Conservation (phyloP, 2,888 invertebrate species). For the Tipula confusa region DNA sequence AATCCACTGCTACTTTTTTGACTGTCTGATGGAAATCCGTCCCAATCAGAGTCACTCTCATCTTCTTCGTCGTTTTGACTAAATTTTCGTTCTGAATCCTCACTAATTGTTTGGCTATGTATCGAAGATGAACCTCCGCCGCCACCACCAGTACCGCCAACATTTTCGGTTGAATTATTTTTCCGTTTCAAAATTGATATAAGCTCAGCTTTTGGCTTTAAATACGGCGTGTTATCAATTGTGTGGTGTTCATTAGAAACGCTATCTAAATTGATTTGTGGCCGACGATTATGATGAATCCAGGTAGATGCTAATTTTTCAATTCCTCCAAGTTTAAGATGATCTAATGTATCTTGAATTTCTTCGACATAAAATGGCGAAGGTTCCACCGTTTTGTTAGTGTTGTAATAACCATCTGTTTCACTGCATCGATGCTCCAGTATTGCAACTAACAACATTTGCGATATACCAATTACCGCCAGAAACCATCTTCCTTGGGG, state of each 20-base stretch:
- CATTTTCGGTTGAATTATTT: conserved; percentile 49
- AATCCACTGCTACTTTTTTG: conserved; percentile 61
- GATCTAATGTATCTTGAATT: conserved; percentile 77
- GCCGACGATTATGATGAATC: conserved; percentile 63
- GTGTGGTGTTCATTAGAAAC: background rate
- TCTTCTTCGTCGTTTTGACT: conserved; percentile 54
- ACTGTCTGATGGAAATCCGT: conserved; percentile 59
- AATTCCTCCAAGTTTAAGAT: conserved; percentile 71
- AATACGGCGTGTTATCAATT: background rate
- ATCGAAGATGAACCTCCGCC: conserved; percentile 43
- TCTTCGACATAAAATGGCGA: conserved; percentile 86
- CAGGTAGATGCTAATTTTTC: conserved; percentile 65
- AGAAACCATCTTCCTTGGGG: conserved; percentile 67
- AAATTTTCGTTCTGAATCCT: conserved; percentile 39
- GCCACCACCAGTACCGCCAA: conserved; percentile 39
- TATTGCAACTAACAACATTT: conserved; percentile 64
- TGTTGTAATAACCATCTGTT: conserved; percentile 34
- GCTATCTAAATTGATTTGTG: conserved; percentile 41
- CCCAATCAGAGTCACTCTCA: conserved; percentile 74
- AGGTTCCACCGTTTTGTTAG: conserved; percentile 55
- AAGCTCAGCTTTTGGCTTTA: conserved; percentile 37
- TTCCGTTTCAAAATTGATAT: conserved; percentile 59
- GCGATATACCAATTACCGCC: conserved; percentile 66
- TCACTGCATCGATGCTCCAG: conserved; percentile 47
- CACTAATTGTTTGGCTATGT: conserved; percentile 45